These are phyloP conservation scores for Crotalus horridus DNA, from an alignment of 2,113 vertebrate genomes.

Conservation along the genomic window DNA sequence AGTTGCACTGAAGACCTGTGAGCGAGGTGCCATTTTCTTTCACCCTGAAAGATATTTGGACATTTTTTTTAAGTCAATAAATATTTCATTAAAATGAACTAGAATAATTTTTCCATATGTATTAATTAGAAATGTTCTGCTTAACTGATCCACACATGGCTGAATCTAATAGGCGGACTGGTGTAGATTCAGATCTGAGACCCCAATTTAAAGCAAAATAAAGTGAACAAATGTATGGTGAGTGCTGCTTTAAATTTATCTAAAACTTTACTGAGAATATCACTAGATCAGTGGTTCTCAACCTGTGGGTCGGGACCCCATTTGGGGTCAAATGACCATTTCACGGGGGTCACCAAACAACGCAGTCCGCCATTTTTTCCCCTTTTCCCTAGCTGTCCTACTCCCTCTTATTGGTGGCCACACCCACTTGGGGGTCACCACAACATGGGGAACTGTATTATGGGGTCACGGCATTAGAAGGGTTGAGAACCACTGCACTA, in stretches of 20 bases:
- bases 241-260: background rate
- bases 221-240: background rate
- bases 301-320: no score
- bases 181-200: background rate
- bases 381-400: no score
- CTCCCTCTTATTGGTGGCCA: no score
- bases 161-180: background rate
- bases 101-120: background rate
- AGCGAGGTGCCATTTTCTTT: background rate
- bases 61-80: background rate
- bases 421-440: no score
- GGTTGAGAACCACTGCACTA: no score
- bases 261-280: background rate
- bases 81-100: slow-evolving; percentile 7
- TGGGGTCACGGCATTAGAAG: no score
- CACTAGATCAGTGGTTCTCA: no score
- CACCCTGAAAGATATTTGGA: background rate
- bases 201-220: background rate
- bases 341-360: no score
- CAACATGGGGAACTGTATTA: no score
- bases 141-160: background rate
- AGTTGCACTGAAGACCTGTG: background rate
- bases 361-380: no score
- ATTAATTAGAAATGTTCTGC: slow-evolving; percentile 8
- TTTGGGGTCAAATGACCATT: no score